Base-by-base conservation (phyloP, 2,888 invertebrate species). In the Eucriotettix oculatus region DNA sequence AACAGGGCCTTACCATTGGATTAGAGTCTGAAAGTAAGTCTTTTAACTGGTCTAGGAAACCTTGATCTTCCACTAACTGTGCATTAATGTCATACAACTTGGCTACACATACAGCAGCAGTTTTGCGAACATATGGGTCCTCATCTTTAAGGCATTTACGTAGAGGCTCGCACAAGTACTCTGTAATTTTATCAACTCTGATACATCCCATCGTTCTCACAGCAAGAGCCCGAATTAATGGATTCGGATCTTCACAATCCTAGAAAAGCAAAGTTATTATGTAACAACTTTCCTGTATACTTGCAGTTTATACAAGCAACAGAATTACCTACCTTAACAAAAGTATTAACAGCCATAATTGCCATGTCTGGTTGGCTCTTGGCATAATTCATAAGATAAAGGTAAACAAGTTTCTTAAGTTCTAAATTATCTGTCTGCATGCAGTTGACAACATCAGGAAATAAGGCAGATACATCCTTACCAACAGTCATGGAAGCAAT, bases 401-500 rank as follows among this genome's bases (percentile, higher is more conserved):
- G 78, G 74, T 99, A 99, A 1, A 99, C 99, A 57, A 99, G 79
- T 71, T 99, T 99, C 77, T 99, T 99, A 67, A 99, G 76, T 74
- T 99, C 99, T 71, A 99, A 78, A 75, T 99, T 99, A 73, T 99
- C 99, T 0, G 99, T 99, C 77, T 99, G 99, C 98, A 99, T 99
- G 73, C 99, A 99, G 76, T 99, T 99, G 42, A 99, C 97, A 1
- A 99, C 99, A 73, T 99, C 99, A 0, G 99, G 98, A 72, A 99
- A 99, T 16, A 99, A 77, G 1, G 98, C 96, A 0, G 91, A 91
- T 0, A 99, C 99, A 82, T 99, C 99, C 79, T 99, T 99, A 58
- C 99, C 99, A 29, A 99, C 99, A 10, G 99, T 99, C 99, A 99
- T 99, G 64, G 96, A 96, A 40, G 99, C 99, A 71, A 99, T 99